Conservation (phyloP, 2,113 vertebrate species). For the Panthera tigris region DNA sequence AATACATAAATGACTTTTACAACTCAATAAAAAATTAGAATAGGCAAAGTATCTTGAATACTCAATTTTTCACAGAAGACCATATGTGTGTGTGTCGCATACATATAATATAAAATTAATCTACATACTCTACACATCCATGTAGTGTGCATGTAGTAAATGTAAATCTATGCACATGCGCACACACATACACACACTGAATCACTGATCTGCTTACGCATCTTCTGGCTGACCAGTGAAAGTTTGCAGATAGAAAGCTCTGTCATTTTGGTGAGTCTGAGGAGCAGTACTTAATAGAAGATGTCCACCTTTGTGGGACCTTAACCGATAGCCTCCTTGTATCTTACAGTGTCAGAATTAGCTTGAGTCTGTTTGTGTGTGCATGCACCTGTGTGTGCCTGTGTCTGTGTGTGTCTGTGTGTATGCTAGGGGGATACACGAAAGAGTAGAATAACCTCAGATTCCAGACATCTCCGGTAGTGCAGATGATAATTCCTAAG, state of each 20-base stretch:
- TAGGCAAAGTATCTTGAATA: too few species aligned
- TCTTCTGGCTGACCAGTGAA: not conserved
- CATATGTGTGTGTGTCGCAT: too few species aligned
- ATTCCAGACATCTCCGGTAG: not conserved
- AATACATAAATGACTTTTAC: too few species aligned
- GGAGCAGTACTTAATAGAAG: not conserved
- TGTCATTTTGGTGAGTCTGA: not conserved
- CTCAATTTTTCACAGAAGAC: too few species aligned
- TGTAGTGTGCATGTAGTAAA: not conserved
- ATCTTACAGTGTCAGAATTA: not conserved
- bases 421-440: rapidly evolving
- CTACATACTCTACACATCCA: not conserved
- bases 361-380: not conserved
- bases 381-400: not conserved
- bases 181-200: rapidly evolving
- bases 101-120: not conserved
- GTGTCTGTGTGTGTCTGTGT: not conserved
- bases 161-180: not conserved
- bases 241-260: not conserved
- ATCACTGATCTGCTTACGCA: not conserved
- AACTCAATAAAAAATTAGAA: too few species aligned
- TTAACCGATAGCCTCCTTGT: not conserved
- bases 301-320: rapidly evolving
- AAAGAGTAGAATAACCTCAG: not conserved
- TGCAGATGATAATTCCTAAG: not conserved